These are phyloP conservation scores for Telmatherina bonti DNA, from an alignment of 2,797 vertebrate species.

Conservation along the genomic window DNA sequence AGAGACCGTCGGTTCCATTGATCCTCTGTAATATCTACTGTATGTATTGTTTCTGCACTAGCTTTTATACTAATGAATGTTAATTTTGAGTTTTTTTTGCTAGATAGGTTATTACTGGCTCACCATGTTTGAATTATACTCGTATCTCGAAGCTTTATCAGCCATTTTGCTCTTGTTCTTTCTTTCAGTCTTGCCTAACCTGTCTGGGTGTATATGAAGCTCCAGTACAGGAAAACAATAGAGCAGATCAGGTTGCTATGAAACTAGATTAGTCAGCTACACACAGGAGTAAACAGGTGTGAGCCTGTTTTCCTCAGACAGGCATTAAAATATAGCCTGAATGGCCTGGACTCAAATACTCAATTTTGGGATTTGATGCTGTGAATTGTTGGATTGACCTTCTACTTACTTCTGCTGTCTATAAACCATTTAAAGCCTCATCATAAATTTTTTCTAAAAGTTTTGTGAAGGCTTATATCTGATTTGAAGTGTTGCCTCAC, in stretches of 20 bases:
- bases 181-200: conserved; percentile 47
- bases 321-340: conserved; percentile 27
- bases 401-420: conserved; percentile 5
- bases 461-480: neutral
- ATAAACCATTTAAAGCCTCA: neutral
- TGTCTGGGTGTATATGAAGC: conserved; percentile 51
- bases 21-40: neutral
- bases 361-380: conserved; percentile 1
- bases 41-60: neutral
- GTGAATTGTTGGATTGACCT: neutral
- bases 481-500: conserved; percentile 5
- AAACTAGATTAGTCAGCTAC: conserved; percentile 61
- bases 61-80: neutral
- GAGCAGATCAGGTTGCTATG: conserved; percentile 66
- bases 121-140: conserved; percentile 9
- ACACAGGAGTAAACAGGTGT: conserved; percentile 35
- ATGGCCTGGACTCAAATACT: neutral
- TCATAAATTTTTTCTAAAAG: neutral
- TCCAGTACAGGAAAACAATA: conserved; percentile 56
- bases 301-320: conserved; percentile 11
- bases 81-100: neutral
- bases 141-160: conserved; percentile 5
- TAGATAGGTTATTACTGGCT: neutral
- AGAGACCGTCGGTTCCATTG: neutral
- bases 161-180: conserved; percentile 1